Evolutionary conservation across 2,888 invertebrate species (phyloP).

Genomic region (Torymus texanus): DNA sequence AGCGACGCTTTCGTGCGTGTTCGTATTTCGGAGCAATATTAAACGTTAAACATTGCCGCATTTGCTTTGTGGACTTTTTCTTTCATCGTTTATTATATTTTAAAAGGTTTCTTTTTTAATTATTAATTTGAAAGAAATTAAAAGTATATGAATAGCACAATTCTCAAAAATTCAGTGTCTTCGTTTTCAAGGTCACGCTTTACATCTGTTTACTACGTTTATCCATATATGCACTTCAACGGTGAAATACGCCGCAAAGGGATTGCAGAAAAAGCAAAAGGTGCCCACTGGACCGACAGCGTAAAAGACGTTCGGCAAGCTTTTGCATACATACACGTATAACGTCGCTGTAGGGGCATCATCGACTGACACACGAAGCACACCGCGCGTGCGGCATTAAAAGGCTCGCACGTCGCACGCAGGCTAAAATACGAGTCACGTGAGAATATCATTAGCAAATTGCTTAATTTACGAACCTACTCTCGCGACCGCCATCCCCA

Average conservation of each 20-base stretch:
- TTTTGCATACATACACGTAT: constrained; percentile 9
- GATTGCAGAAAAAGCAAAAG: neutral
- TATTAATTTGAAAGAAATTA: too few relatives aligned
- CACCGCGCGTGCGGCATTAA: constrained; percentile 65
- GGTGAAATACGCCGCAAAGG: constrained; percentile 8
- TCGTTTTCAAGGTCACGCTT: neutral
- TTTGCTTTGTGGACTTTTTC: too few relatives aligned
- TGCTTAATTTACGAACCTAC: constrained; percentile 71
- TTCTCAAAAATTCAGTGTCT: neutral
- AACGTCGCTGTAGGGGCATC: constrained; percentile 44
- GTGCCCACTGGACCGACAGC: neutral
- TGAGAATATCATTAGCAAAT: constrained; percentile 75
- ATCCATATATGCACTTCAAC: constrained; percentile 4
- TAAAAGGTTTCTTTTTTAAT: too few relatives aligned
- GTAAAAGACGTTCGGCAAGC: constrained; percentile 17
- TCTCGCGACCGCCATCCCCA: neutral
- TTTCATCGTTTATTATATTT: too few relatives aligned
- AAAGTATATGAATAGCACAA: too few relatives aligned
- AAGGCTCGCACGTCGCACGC: constrained; percentile 57
- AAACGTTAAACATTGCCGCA: too few relatives aligned
- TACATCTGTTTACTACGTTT: constrained; percentile 20
- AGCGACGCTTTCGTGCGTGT: too few relatives aligned
- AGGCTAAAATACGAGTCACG: constrained; percentile 72
- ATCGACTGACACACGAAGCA: constrained; percentile 64
- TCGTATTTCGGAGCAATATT: too few relatives aligned